A percentile compares a stretch with the other conserved stretches of the same genome.
Evolutionary conservation across 1,140 invertebrate species (phyloP).

Genomic region (Lepidotrigona ventralis): DNA sequence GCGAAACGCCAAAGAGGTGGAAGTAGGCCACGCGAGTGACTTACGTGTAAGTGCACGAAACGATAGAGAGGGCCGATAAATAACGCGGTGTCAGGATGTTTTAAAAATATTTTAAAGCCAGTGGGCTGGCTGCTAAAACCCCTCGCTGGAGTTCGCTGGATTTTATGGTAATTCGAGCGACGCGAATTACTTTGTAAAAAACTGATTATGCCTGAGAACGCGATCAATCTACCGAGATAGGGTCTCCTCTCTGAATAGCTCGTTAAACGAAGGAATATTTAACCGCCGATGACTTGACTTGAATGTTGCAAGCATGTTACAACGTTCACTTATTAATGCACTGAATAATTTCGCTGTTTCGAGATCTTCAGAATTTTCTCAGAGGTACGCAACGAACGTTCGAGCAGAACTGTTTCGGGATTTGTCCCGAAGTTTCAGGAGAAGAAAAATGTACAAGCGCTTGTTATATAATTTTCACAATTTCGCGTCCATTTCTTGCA

Average conservation of each 20-base stretch:
- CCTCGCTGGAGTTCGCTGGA: not conserved
- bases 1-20: not conserved
- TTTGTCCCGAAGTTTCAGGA: too few relatives aligned
- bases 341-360: too few relatives aligned
- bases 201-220: constrained; percentile 5
- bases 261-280: constrained; percentile 16
- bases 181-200: constrained; percentile 26
- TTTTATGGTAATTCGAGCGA: constrained; percentile 23
- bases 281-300: not conserved
- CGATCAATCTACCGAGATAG: constrained; percentile 15
- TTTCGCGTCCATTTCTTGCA: too few relatives aligned
- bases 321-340: not conserved
- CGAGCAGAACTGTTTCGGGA: too few relatives aligned
- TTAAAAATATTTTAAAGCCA: constrained; percentile 32
- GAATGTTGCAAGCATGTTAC: not conserved
- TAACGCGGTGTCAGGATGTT: constrained; percentile 36
- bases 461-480: too few relatives aligned
- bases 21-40: constrained; percentile 15
- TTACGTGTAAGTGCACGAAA: not conserved
- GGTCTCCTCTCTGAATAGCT: not conserved
- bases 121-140: not conserved
- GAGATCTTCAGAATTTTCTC: too few relatives aligned
- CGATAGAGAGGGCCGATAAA: constrained; percentile 20
- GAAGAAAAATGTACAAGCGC: too few relatives aligned
- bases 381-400: too few relatives aligned